A percentile compares a stretch with the other conserved stretches of the same genome.
Conservation (phyloP, 1,140 invertebrate species). For the Zaprionus ghesquierei region DNA sequence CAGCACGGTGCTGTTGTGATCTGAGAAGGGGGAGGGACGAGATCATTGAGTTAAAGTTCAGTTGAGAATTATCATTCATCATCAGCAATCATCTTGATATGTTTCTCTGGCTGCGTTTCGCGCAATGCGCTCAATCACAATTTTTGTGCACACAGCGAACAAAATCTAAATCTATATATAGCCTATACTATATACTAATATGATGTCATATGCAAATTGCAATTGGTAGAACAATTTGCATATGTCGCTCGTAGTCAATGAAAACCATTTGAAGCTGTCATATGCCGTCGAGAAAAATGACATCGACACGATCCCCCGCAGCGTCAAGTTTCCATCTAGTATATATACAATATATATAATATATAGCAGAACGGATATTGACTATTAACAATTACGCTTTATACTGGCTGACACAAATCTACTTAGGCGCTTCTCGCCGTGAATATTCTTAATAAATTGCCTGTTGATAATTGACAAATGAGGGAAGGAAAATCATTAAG, state of each 20-base stretch:
- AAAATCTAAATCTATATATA: constrained; percentile 8
- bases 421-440: constrained; percentile 29
- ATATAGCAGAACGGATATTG: constrained; percentile 51
- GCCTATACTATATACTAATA: constrained; percentile 12
- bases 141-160: neutral
- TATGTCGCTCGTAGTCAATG: constrained; percentile 64
- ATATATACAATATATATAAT: neutral
- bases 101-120: constrained; percentile 30
- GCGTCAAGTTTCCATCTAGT: constrained; percentile 1
- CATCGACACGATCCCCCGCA: constrained; percentile 52
- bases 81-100: constrained; percentile 39
- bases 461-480: constrained; percentile 47
- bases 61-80: constrained; percentile 21
- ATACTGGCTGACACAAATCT: constrained; percentile 22
- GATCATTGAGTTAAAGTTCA: constrained; percentile 7
- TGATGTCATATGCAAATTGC: constrained; percentile 71
- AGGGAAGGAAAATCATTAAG: constrained; percentile 39
- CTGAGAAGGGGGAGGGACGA: constrained; percentile 82
- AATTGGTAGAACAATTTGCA: constrained; percentile 43
- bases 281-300: constrained; percentile 12
- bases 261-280: constrained; percentile 62
- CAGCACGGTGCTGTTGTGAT: constrained; percentile 91
- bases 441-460: constrained; percentile 34
- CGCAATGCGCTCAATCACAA: neutral
- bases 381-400: constrained; percentile 22